Conservation (phyloP, 2,797 vertebrate genomes). For the Danionella dracula region DNA sequence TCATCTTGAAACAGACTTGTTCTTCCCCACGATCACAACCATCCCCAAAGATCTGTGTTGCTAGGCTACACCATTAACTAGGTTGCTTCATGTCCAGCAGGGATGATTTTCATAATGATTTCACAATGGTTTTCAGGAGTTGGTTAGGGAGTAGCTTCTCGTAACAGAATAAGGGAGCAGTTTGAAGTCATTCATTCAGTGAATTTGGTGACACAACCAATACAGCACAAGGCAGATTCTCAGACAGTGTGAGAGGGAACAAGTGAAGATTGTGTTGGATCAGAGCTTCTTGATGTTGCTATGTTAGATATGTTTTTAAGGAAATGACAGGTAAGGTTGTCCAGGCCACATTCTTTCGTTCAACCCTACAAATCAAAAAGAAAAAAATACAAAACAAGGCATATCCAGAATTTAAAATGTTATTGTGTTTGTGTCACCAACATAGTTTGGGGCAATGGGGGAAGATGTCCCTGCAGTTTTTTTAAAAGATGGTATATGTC, state of each 20-base stretch:
- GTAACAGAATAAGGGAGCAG: no score
- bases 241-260: neutral
- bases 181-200: neutral
- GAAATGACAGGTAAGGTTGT: neutral
- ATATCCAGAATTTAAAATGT: no score
- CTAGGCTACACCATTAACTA: conserved; percentile 71
- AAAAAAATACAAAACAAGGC: neutral
- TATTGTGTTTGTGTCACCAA: no score
- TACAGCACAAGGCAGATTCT: neutral
- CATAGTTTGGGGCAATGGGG: no score
- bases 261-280: neutral
- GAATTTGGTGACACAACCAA: neutral
- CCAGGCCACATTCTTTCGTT: neutral
- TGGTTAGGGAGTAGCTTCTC: neutral
- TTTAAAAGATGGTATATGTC: no score
- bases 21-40: neutral
- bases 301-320: neutral
- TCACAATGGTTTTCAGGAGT: conserved; percentile 40
- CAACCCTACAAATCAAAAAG: neutral
- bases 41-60: conserved; percentile 57
- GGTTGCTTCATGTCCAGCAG: conserved; percentile 59
- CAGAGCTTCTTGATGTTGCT: neutral
- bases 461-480: no score
- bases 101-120: conserved; percentile 63
- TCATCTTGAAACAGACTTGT: neutral